phyloP scores from a whole-genome alignment of 2,113 vertebrate species.

The Zosterops hypoxanthus region DNA sequence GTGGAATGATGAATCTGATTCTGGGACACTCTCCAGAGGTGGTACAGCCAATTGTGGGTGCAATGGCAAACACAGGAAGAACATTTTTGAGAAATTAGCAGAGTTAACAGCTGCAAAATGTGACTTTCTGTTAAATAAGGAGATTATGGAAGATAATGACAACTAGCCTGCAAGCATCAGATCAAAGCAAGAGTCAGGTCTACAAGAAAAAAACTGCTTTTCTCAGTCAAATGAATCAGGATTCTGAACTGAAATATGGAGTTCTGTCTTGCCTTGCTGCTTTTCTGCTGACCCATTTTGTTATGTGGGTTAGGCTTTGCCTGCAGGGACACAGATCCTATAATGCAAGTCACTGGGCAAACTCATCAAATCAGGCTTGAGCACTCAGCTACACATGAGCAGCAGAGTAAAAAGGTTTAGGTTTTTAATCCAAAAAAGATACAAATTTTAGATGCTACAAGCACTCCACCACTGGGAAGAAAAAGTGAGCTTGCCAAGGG shows the following conservation, averaged over 20 bases:
- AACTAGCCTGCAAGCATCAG: background rate
- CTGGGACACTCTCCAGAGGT: background rate
- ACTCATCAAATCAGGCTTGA: conserved; percentile 1
- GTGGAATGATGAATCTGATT: background rate
- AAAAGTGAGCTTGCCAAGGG: background rate
- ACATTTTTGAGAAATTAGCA: background rate
- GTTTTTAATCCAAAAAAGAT: background rate
- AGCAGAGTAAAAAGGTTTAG: background rate
- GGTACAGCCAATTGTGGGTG: background rate
- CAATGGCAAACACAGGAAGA: background rate
- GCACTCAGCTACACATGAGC: background rate
- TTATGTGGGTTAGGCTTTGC: conserved; percentile 61
- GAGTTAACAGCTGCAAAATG: background rate
- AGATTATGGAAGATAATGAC: background rate
- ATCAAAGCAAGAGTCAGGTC: conserved; percentile 1
- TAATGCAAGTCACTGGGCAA: conserved; percentile 33
- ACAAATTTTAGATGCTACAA: background rate
- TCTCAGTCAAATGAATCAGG: background rate
- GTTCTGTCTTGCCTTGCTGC: background rate
- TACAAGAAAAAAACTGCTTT: background rate
- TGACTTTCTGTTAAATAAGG: background rate
- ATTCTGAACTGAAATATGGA: background rate
- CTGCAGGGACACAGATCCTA: conserved; percentile 8
- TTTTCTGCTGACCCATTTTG: conserved; percentile 53
- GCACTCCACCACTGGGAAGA: background rate